phyloP scores from a whole-genome alignment of 2,113 vertebrate species.

The Rhinolophus ferrumequinum region DNA sequence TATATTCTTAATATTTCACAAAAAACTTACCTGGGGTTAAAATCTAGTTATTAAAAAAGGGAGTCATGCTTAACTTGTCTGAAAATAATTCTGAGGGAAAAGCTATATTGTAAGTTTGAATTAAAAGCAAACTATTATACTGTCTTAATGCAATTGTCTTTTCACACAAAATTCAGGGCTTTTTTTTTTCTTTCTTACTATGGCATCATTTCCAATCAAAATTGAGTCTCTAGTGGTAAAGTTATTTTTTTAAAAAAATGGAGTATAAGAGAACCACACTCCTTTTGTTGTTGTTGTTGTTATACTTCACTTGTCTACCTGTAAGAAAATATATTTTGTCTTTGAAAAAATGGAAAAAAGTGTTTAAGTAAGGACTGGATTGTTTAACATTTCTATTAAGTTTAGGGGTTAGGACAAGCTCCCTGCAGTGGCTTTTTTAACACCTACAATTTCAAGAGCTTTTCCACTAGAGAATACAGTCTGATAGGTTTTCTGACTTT shows the following conservation, averaged over 20 bases:
- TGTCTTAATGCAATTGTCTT: neutral
- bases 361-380: constrained; percentile 39
- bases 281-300: neutral
- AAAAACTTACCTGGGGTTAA: constrained; percentile 40
- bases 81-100: neutral
- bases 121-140: neutral
- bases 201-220: constrained; percentile 59
- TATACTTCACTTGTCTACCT: constrained; percentile 46
- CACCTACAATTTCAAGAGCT: constrained; percentile 64
- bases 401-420: neutral
- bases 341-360: constrained; percentile 16
- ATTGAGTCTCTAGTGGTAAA: neutral
- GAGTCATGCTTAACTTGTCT: neutral
- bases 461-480: constrained; percentile 63
- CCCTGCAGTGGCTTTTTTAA: constrained; percentile 66
- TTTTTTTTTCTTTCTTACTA: constrained; percentile 20
- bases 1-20: neutral
- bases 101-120: neutral
- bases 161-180: neutral
- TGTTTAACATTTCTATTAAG: constrained; percentile 61
- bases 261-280: constrained; percentile 25
- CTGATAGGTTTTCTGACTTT: constrained; percentile 61
- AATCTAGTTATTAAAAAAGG: neutral
- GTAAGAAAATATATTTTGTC: constrained; percentile 59
- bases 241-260: constrained; percentile 64